phyloP scores from a whole-genome alignment of 2,113 vertebrate genomes.

The Herpetotheres cachinnans region DNA sequence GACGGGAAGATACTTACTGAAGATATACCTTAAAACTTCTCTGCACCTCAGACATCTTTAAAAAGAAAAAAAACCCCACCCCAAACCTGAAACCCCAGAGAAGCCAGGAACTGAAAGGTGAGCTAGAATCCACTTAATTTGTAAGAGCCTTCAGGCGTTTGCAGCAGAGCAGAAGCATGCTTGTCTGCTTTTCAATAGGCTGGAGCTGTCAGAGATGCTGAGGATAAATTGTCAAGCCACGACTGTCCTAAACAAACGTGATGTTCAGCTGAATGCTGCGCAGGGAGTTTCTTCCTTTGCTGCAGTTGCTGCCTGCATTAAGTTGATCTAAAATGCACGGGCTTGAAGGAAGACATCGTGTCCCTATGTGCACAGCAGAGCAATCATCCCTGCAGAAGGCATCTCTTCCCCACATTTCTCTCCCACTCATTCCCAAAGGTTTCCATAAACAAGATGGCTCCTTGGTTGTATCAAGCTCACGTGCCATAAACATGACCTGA shows the following conservation, averaged over 20 bases:
- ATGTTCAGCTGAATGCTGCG: not conserved
- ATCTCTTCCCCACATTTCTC: not conserved
- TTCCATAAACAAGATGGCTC: not conserved
- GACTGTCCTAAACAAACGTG: not conserved
- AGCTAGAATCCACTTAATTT: not conserved
- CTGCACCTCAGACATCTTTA: not conserved
- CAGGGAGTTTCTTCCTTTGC: not conserved
- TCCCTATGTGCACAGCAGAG: not conserved
- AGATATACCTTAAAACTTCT: not conserved
- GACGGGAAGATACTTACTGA: not conserved
- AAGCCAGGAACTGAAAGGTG: not conserved
- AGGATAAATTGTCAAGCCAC: not conserved
- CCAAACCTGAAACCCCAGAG: not conserved
- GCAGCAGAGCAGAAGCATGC: not conserved
- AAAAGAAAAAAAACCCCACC: not conserved
- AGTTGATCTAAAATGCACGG: not conserved
- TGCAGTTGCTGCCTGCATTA: not conserved
- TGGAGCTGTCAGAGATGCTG: constrained; percentile 12
- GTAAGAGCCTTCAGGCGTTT: not conserved
- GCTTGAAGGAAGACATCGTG: not conserved
- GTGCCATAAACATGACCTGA: not conserved
- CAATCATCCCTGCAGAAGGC: not conserved
- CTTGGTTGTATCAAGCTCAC: not conserved
- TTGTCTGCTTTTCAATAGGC: not conserved
- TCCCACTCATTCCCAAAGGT: not conserved